Evolutionary conservation across 2,888 invertebrate species (phyloP), one percentile per base, ranked within the genome.

Genomic region (Drosophila antonietae): DNA sequence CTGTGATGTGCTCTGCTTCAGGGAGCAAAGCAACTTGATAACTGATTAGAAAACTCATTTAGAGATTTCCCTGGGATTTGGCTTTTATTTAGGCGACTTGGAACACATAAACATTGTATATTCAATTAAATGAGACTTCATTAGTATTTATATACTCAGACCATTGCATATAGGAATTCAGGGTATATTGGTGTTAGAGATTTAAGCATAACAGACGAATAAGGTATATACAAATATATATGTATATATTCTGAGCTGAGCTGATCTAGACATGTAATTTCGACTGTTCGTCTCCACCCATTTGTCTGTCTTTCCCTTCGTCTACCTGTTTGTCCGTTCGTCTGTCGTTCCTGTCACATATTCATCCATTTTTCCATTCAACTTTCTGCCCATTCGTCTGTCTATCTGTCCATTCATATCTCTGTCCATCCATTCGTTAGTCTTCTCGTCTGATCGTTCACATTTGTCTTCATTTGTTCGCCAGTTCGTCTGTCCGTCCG

Each of bases 21-120:
- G 23, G 56, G 41, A 12, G 33, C 49, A 10, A 33, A 33, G 1
- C 44, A 44, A 46, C 10, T 20, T 33, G 52, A 69, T 68, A 47
- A 18, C 9, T 28, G 69, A 55, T 69, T 51, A 43, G 56, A 56
- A 51, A 56, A 56, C 43, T 51, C 20, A 56, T 57, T 68, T 68
- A 23, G 57, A 33, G 35, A 20, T 15, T 44, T 44, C 5, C 7
- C 7, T 12, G 6, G 8, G 33, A 51, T 20, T 37, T 33, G 23
- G 9, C 23, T 20, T 35, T 28, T n/a, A 10, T 4, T n/a, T 18
- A 8, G 1, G 2, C 12, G 18, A 4, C 49, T 12, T 51, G 3
- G 3, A n/a, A 4, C 49, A 4, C 49, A n/a, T n/a, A 10, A 6
- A 8, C 49, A 8, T 6, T 28, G 0, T 2, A 2, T 31, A 12